A percentile compares a stretch with the other conserved stretches of the same genome.
phyloP scores from a whole-genome alignment of 2,113 vertebrate genomes.

The Lathamus discolor region DNA sequence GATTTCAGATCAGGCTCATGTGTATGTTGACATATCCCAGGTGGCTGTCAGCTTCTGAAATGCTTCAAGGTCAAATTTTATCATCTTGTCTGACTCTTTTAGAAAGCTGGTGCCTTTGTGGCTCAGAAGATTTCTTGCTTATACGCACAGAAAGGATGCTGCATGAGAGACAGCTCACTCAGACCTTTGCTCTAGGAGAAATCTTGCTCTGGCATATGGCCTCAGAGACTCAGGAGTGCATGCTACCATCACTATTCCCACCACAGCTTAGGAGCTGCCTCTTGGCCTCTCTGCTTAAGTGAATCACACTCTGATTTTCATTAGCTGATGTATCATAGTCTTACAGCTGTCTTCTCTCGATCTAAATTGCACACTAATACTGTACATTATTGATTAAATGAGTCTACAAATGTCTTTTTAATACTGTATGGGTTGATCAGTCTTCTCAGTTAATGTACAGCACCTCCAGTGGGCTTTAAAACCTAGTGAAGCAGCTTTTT shows the following conservation, averaged over 20 bases:
- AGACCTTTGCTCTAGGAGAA: not conserved
- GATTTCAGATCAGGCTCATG: not conserved
- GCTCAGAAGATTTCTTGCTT: not conserved
- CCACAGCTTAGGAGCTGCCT: not conserved
- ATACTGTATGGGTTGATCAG: conserved; percentile 58
- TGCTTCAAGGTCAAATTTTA: not conserved
- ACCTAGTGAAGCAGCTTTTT: conserved; percentile 28
- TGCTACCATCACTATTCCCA: not conserved
- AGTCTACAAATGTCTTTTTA: conserved; percentile 68
- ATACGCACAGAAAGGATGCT: not conserved
- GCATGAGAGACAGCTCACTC: not conserved
- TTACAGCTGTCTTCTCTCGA: conserved; percentile 23
- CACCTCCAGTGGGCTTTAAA: conserved; percentile 46
- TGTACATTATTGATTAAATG: conserved; percentile 68
- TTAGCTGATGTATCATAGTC: conserved; percentile 36
- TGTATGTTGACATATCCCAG: not conserved
- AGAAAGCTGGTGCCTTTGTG: not conserved
- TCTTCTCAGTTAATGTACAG: conserved; percentile 49
- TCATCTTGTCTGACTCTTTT: not conserved
- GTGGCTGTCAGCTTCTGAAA: not conserved
- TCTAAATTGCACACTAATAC: conserved; percentile 60
- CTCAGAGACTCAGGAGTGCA: not conserved
- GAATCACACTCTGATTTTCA: conserved; percentile 22
- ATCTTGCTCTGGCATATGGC: not conserved
- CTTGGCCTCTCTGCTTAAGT: not conserved